These are phyloP conservation scores for Ethmia dodecea DNA, from an alignment of 2,888 invertebrate genomes.

Conservation along the genomic window DNA sequence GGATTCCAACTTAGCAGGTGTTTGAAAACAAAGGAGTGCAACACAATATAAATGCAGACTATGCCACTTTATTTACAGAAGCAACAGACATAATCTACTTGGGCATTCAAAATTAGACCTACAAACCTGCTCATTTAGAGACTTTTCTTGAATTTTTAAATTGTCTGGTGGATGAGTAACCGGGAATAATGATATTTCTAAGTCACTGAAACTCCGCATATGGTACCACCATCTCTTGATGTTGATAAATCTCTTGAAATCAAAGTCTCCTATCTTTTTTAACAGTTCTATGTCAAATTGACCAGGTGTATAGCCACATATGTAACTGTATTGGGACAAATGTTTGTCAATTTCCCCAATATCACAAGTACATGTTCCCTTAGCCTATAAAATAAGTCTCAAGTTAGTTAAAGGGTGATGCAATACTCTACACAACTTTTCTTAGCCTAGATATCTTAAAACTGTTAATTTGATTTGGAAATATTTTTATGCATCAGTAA, in stretches of 20 bases:
- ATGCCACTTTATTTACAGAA: conserved; percentile 5
- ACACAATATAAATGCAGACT: conserved; percentile 5
- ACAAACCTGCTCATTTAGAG: conserved; percentile 53
- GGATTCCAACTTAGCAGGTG: background rate
- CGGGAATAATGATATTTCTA: conserved; percentile 66
- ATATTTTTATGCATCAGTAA: too few species aligned
- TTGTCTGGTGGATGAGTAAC: conserved; percentile 33
- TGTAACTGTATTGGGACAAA: conserved; percentile 75
- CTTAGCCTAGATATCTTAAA: background rate
- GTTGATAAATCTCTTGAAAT: conserved; percentile 58
- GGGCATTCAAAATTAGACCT: conserved; percentile 12
- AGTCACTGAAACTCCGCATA: conserved; percentile 76
- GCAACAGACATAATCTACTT: background rate
- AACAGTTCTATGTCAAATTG: conserved; percentile 63
- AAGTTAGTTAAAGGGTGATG: conserved; percentile 11
- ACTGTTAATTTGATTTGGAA: too few species aligned
- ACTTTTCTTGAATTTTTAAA: conserved; percentile 31
- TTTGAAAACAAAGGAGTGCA: conserved; percentile 2
- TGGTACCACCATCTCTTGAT: conserved; percentile 80
- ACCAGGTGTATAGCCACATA: conserved; percentile 75
- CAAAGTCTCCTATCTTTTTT: conserved; percentile 41
- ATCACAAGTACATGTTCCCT: conserved; percentile 31
- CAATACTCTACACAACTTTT: background rate
- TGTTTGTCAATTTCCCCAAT: conserved; percentile 54
- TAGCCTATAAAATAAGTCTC: conserved; percentile 46